Conservation (phyloP, 2,113 vertebrate species). For the Suricata suricatta region DNA sequence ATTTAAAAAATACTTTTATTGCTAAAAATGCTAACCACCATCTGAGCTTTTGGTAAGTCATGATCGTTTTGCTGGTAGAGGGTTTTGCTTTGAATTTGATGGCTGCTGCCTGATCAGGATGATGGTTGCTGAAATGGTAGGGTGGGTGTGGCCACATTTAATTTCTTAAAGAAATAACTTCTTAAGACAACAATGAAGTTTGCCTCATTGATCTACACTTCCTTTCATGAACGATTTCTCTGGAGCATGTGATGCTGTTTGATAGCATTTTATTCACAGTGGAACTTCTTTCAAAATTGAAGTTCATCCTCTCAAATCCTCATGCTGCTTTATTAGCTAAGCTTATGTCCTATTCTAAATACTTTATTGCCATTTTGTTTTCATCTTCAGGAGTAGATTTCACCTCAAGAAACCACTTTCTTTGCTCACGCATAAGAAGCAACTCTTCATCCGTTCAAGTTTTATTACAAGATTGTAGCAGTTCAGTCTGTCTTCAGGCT, state of each 20-base stretch:
- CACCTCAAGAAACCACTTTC: background rate
- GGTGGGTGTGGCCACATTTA: background rate
- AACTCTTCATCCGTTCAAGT: background rate
- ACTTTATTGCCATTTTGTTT: background rate
- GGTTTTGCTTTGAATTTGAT: background rate
- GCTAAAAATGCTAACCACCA: background rate
- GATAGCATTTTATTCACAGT: background rate
- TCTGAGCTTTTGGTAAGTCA: background rate
- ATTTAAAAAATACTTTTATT: background rate
- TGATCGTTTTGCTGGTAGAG: background rate
- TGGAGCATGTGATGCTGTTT: background rate
- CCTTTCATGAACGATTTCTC: background rate
- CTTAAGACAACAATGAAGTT: background rate
- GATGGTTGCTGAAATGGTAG: background rate
- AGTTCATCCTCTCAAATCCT: background rate
- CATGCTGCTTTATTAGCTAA: background rate
- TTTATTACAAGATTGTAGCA: background rate
- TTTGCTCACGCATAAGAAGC: background rate
- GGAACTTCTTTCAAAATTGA: background rate
- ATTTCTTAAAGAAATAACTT: too few relatives aligned
- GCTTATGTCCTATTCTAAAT: background rate
- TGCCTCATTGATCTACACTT: background rate
- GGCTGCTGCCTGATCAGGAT: background rate
- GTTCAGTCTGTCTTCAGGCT: background rate
- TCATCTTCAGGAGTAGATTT: background rate